Conservation (phyloP, 2,888 invertebrate genomes). For the Saturnia japonica region DNA sequence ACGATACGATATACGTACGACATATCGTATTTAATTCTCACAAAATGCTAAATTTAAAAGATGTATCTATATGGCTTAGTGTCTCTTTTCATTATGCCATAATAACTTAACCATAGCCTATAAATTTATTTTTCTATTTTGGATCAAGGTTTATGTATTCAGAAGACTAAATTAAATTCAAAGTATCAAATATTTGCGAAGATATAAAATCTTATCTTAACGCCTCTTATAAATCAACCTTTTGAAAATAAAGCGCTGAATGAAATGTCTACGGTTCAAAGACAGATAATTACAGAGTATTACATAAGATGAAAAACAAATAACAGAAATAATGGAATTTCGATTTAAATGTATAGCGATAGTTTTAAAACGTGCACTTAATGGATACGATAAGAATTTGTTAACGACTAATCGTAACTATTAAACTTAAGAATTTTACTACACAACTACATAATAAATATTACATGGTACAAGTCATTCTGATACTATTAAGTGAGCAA, state of each 20-base stretch:
- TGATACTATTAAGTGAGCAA: no score
- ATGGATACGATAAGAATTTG: constrained; percentile 11
- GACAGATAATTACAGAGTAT: constrained; percentile 6
- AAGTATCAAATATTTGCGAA: background rate
- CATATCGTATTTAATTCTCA: background rate
- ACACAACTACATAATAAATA: background rate
- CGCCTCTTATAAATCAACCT: background rate
- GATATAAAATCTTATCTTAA: background rate
- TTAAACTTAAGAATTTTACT: background rate
- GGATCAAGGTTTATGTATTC: no score
- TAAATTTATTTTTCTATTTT: no score
- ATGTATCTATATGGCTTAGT: no score
- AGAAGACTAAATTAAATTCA: no score
- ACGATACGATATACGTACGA: background rate
- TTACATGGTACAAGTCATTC: no score
- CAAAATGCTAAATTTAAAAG: background rate
- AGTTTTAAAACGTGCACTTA: constrained; percentile 12
- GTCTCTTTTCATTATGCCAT: no score
- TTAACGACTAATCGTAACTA: background rate
- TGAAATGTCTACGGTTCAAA: background rate
- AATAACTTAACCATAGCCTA: no score
- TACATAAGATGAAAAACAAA: background rate
- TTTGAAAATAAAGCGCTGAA: background rate
- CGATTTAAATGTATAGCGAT: constrained; percentile 3
- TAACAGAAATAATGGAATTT: background rate